Evolutionary conservation across 2,888 invertebrate species (phyloP), one percentile per base, ranked within the genome.

Genomic region (Xylophagus ater): DNA sequence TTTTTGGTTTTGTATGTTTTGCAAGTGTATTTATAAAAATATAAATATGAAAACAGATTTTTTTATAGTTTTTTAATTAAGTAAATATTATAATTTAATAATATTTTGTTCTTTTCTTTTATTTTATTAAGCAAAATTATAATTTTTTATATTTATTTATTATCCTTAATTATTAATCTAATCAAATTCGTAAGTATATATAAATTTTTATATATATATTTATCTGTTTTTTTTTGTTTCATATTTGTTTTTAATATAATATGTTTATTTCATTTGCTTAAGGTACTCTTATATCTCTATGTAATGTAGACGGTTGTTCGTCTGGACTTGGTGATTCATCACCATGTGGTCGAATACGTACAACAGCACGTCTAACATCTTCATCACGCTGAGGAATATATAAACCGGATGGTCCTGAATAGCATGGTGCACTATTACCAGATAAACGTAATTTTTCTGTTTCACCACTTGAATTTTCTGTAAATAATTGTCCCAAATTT

Each of bases 401-500:
- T 1, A 56, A 47, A 39, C 69, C 67, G 31, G 67, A 65, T 20
- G 66, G 60, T 15, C 63, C 65, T 4, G 63, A 57, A 34, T 57
- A 57, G 34, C 57, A 57, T 17, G 61, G 60, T 4, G 62, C 58
- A 33, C 62, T 65, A 42, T 64, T 54, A n/a, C 55, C 53, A 34
- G 78, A 75, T 24, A 81, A 65, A 5, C 76, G 69, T 56, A 78
- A 71, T 60, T 80, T 80, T 59, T 81, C 81, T 0, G 78, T 75
- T 54, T 78, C 78, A 21, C 59, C 58, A 34, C 57, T 56, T 34
- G 77, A 71, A 34, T 68, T 69, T 46, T 79, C 70, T 34, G 82
- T 77, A 62, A 87, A 86, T 29, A 85, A 74, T 44, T 79, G 72
- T 48, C 85, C 83, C 42, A 89, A 66, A 64, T 89, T 88, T 51